Percentiles rank a stretch among this genome's conserved stretches.
Evolutionary conservation across 2,888 invertebrate genomes (phyloP).

Genomic region (Frankliniella intonsa): DNA sequence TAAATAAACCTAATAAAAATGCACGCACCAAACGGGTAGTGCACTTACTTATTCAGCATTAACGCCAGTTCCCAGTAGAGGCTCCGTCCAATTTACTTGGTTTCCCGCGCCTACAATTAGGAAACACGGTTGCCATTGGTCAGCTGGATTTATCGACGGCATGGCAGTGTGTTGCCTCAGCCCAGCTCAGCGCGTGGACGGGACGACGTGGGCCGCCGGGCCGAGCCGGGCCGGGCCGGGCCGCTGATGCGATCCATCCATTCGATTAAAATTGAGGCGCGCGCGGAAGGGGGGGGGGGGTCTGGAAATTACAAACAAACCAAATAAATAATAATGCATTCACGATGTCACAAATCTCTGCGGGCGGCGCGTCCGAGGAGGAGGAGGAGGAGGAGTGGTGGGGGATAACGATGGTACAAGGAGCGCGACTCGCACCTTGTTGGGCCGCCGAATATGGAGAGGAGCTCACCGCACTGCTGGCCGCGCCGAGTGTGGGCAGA

Average conservation of each 20-base stretch:
- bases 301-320: not conserved
- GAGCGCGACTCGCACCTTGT: not conserved
- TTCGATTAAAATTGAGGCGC: not conserved
- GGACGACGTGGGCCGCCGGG: not conserved
- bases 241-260: not conserved
- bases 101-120: too few relatives aligned
- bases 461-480: not conserved
- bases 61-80: too few relatives aligned
- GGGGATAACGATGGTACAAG: not conserved
- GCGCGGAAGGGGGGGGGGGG: not conserved
- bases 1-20: too few relatives aligned
- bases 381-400: not conserved
- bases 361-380: not conserved
- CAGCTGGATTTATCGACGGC: too few relatives aligned
- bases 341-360: not conserved
- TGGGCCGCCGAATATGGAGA: too few relatives aligned
- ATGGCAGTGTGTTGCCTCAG: too few relatives aligned
- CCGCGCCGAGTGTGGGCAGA: not conserved
- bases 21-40: too few relatives aligned
- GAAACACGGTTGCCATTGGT: too few relatives aligned
- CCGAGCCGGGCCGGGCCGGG: not conserved
- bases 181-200: too few relatives aligned
- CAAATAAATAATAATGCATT: constrained; percentile 26
- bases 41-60: too few relatives aligned
- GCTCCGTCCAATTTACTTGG: too few relatives aligned